Conservation (phyloP, 2,888 invertebrate species). For the Leptinotarsa haldemani region DNA sequence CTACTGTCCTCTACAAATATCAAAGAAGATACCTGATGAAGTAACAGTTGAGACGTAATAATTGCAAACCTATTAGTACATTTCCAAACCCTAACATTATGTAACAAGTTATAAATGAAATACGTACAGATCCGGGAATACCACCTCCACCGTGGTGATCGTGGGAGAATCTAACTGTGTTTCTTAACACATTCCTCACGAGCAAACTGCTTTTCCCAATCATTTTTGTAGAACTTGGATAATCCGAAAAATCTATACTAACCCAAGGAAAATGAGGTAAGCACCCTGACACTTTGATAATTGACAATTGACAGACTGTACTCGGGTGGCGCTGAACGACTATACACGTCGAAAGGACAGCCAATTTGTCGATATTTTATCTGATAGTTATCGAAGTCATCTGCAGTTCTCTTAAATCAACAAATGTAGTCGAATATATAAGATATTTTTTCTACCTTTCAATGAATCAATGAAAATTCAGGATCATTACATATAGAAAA, state of each 20-base stretch:
- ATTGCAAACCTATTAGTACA: too few species aligned
- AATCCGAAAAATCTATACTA: not conserved
- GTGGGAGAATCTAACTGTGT: slow-evolving; percentile 57
- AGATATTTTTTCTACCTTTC: too few species aligned
- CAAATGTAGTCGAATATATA: too few species aligned
- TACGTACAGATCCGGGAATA: slow-evolving; percentile 68
- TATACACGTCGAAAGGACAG: too few species aligned
- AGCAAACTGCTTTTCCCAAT: slow-evolving; percentile 59
- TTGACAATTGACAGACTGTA: not conserved
- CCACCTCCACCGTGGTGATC: slow-evolving; percentile 68
- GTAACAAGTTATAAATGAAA: slow-evolving; percentile 27
- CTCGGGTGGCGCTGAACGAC: not conserved
- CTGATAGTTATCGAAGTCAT: too few species aligned
- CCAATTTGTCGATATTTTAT: too few species aligned
- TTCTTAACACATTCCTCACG: slow-evolving; percentile 59
- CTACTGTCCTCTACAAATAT: too few species aligned
- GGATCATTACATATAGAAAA: too few species aligned
- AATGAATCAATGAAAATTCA: too few species aligned
- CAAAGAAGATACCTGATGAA: too few species aligned
- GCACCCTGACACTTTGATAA: not conserved
- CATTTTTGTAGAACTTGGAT: slow-evolving; percentile 47
- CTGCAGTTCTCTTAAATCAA: too few species aligned
- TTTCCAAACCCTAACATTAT: slow-evolving; percentile 25
- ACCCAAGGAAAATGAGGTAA: not conserved
- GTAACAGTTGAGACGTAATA: too few species aligned